These are phyloP conservation scores for Motacilla alba DNA, from an alignment of 2,113 vertebrate genomes.

Conservation along the genomic window DNA sequence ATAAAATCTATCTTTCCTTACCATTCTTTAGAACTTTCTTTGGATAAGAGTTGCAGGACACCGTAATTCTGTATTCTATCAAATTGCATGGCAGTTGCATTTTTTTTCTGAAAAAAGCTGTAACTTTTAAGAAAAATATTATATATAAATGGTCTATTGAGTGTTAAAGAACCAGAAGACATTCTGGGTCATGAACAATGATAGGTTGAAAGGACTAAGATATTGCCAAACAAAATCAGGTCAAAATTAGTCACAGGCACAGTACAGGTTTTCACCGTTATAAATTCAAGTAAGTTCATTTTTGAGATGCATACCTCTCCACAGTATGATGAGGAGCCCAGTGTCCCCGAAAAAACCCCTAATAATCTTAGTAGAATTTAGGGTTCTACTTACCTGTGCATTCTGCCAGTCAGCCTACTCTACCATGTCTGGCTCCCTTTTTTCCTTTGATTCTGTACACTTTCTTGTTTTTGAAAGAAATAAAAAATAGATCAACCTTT, in stretches of 20 bases:
- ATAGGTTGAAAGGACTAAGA: not conserved
- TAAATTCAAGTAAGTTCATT: not conserved
- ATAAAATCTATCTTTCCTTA: not conserved
- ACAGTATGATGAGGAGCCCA: not conserved
- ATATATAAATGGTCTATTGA: not conserved
- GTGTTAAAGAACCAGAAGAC: not conserved
- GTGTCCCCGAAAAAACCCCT: not conserved
- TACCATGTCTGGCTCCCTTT: not conserved
- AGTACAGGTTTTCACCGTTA: not conserved
- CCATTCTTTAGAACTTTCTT: not conserved
- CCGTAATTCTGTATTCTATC: not conserved
- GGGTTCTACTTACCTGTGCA: not conserved
- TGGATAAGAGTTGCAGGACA: not conserved
- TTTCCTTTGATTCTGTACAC: not conserved
- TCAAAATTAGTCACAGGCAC: not conserved
- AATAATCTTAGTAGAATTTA: not conserved
- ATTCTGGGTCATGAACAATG: not conserved
- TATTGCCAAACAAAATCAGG: not conserved
- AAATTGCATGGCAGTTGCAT: not conserved
- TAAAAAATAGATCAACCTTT: not conserved
- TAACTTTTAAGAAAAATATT: not conserved
- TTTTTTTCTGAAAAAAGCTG: not conserved
- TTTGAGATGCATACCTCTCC: not conserved
- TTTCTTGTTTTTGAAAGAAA: not conserved
- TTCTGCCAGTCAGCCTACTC: not conserved